Evolutionary conservation across 2,888 invertebrate genomes (phyloP), one percentile per base, ranked within the genome.

Genomic region (Pristionchus mayeri): DNA sequence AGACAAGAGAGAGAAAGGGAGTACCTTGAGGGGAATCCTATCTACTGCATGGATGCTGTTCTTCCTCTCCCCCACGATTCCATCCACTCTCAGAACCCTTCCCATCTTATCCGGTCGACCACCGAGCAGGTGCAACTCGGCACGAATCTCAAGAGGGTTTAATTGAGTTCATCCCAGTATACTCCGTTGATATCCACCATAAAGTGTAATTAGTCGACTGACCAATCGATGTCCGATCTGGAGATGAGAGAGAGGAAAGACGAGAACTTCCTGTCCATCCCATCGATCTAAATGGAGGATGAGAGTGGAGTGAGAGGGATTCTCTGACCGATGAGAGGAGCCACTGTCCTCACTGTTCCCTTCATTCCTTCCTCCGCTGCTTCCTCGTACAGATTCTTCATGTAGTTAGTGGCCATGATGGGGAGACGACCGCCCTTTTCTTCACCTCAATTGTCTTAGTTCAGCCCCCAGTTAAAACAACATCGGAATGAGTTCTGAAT

Each of bases 321-420:
- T n/a, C n/a, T n/a, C n/a, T 63, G 24, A 83, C 83, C 83, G 30
- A 83, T 50, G 27, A 83, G 24, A 30, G 83, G 83, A 67, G 63
- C 50, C 30, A 83, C 52, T 34, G 30, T 83, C 16, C 83, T 44
- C 50, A 83, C 71, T 13, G 83, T 83, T 48, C 83, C 83, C 11
- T 24, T 34, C 24, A 71, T 48, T 30, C 63, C 71, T 11, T 27
- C 24, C 18, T 30, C 50, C 24, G 67, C 40, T 30, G 83, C 83
- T 52, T 83, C 71, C 34, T 16, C 30, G 50, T 67, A 83, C 3
- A 83, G 52, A 37, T 71, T 48, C 34, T 52, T 40, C 83, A 83
- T 83, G 50, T 67, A 83, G 24, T 34, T 21, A 44, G 63, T 13
- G 0, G 52, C 52, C 4, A 27, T 44, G 18, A 30, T 0, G 18